A percentile compares a stretch with the other conserved stretches of the same genome.
These are phyloP conservation scores for Stercorarius parasiticus DNA, from an alignment of 2,113 vertebrate species.

Conservation along the genomic window DNA sequence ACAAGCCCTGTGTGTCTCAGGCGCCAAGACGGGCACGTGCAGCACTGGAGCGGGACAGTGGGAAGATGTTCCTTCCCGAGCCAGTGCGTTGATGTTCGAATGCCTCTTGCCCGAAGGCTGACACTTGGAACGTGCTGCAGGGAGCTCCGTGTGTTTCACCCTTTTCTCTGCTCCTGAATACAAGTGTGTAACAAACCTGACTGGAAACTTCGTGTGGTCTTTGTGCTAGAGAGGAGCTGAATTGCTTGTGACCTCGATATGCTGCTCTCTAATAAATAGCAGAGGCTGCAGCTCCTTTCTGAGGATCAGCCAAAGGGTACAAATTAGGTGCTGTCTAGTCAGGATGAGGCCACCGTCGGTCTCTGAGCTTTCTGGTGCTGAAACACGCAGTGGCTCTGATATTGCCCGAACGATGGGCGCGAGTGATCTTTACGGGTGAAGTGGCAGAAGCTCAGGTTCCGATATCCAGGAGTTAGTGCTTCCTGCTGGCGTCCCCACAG, in stretches of 20 bases:
- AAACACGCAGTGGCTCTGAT: neutral
- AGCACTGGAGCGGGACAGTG: neutral
- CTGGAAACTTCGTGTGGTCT: neutral
- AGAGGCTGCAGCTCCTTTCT: neutral
- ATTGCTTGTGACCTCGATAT: neutral
- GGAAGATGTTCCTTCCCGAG: neutral
- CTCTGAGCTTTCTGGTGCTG: neutral
- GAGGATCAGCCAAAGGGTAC: neutral
- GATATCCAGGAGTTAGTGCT: neutral
- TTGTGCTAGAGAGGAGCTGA: neutral
- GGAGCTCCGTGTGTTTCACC: neutral
- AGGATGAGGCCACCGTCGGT: neutral
- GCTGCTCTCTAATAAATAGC: neutral
- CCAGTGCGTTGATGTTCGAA: rapidly evolving
- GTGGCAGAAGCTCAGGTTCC: neutral
- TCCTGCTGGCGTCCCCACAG: neutral
- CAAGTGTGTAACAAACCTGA: neutral
- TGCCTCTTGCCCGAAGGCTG: neutral
- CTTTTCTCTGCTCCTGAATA: neutral
- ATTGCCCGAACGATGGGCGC: neutral
- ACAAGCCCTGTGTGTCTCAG: neutral
- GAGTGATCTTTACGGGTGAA: neutral
- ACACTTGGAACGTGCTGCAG: neutral
- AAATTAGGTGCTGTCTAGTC: neutral
- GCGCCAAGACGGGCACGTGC: neutral